phyloP scores from a whole-genome alignment of 92 coral and sea anemone genomes.

The Pocillopora grandis region DNA sequence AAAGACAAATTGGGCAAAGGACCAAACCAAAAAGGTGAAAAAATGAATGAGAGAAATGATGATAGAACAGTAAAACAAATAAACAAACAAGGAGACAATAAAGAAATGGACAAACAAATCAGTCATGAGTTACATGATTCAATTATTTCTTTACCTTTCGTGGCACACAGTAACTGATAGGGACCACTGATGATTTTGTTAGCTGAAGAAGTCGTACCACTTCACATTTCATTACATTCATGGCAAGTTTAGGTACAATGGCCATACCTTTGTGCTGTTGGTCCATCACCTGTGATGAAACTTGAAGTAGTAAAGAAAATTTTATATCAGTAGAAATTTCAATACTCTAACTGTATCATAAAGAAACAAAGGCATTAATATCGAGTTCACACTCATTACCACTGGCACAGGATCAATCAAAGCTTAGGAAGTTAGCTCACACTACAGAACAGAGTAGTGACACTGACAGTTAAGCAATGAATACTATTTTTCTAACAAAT shows the following conservation, averaged over 20 bases:
- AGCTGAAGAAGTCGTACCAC: conserved; percentile 90
- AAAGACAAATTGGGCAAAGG: no score
- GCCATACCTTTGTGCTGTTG: conserved; percentile 88
- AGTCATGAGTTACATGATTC: no score
- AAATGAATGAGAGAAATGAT: no score
- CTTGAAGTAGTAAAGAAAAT: conserved; percentile 23
- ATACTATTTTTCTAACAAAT: not conserved
- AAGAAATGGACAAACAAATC: not conserved
- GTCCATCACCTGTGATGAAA: conserved; percentile 70
- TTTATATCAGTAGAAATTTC: not conserved
- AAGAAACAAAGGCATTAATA: no score
- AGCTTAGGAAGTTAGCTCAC: no score
- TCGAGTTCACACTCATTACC: not conserved
- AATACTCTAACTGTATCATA: no score
- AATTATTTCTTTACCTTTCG: conserved; percentile 71
- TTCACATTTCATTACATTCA: conserved; percentile 94
- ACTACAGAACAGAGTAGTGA: no score
- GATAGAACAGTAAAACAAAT: no score
- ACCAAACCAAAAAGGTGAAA: no score
- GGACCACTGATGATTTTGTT: conserved; percentile 72
- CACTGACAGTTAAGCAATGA: no score
- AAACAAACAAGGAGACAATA: no score
- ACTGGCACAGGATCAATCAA: no score
- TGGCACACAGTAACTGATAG: conserved; percentile 89
- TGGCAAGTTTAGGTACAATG: conserved; percentile 88